phyloP scores from a whole-genome alignment of 2,113 vertebrate genomes.

The Menura novaehollandiae region DNA sequence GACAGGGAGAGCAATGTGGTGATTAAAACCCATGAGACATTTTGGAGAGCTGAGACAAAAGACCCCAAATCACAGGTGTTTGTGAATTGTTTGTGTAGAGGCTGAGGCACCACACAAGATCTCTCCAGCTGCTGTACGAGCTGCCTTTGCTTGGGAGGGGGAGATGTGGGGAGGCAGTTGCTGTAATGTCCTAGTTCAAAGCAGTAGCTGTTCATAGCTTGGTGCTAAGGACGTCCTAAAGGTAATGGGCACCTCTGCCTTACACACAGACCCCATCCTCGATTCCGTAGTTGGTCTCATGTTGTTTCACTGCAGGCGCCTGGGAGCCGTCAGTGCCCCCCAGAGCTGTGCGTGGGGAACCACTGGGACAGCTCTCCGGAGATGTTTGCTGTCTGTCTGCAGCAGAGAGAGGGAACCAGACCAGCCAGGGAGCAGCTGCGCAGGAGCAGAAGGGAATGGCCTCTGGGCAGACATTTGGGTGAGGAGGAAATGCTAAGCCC shows the following conservation, averaged over 20 bases:
- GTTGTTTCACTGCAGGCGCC: background rate
- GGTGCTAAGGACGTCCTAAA: background rate
- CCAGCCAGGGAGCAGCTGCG: background rate
- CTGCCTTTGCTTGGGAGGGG: background rate
- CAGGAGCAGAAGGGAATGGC: background rate
- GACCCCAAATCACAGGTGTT: background rate
- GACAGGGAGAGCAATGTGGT: background rate
- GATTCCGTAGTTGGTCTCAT: rapidly evolving
- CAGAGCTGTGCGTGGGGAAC: background rate
- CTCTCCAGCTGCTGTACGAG: rapidly evolving
- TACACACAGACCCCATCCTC: background rate
- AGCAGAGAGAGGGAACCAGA: background rate
- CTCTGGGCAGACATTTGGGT: background rate
- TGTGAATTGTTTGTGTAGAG: background rate
- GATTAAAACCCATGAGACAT: background rate
- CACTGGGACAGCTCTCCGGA: background rate
- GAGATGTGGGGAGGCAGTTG: background rate
- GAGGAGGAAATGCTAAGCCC: background rate
- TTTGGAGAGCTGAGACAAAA: background rate
- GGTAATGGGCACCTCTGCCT: background rate
- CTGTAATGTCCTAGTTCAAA: background rate
- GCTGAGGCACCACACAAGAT: background rate
- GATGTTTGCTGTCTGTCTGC: background rate
- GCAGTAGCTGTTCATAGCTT: background rate
- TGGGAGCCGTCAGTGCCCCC: background rate